phyloP scores from a whole-genome alignment of 2,113 vertebrate species.

The Calyptommatus sinebrachiatus region DNA sequence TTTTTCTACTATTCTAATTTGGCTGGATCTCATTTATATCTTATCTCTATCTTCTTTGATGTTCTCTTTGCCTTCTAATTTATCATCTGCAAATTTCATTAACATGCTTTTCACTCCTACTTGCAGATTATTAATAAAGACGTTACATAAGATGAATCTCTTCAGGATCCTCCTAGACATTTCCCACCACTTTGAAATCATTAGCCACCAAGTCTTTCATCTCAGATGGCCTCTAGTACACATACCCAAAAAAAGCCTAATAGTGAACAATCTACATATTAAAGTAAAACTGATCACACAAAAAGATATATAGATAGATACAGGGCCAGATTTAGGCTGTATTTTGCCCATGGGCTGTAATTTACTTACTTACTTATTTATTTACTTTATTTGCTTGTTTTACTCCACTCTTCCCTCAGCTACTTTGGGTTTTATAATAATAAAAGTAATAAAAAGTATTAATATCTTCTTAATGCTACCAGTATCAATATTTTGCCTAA shows the following conservation, averaged over 20 bases:
- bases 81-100: conserved; percentile 65
- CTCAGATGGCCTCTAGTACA: not conserved
- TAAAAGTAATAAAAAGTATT: too few species aligned
- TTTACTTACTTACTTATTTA: too few species aligned
- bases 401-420: too few species aligned
- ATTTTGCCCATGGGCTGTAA: too few species aligned
- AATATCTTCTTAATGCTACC: too few species aligned
- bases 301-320: not conserved
- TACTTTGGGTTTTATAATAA: too few species aligned
- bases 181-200: conserved; percentile 37
- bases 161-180: conserved; percentile 50
- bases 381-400: too few species aligned
- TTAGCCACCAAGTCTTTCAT: conserved; percentile 38
- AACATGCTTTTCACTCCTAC: conserved; percentile 54
- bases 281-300: not conserved
- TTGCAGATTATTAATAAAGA: conserved; percentile 60
- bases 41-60: conserved; percentile 46
- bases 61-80: conserved; percentile 62
- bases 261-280: conserved; percentile 3
- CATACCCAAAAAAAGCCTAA: conserved; percentile 28
- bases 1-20: conserved; percentile 57
- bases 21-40: conserved; percentile 43
- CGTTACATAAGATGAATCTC: conserved; percentile 46
- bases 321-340: too few species aligned
- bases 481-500: too few species aligned